Base-by-base conservation (phyloP, 2,797 vertebrate species). In the Trichosurus vulpecula region DNA sequence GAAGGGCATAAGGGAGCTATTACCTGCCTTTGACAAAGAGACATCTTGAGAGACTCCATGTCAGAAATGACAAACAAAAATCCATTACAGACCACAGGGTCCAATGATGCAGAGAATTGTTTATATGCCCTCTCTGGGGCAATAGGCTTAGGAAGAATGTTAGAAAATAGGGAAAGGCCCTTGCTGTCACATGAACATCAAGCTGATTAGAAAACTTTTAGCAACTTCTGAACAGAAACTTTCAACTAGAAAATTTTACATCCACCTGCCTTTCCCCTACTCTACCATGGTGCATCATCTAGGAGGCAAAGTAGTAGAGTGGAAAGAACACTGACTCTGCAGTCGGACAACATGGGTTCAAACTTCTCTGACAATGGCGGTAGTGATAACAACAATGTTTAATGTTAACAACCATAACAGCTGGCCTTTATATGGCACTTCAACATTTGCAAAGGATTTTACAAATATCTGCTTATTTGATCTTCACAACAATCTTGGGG, bases 41-140 rank as follows among this genome's bases (percentile, higher is more conserved):
- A 90, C 51, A 52, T 90, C 52, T 90, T 90, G 29, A 90, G 29
- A 53, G 52, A 51, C 41, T 90, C 29, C 25, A 27, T 90, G 87
- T 90, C 87, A 90, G 61, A 90, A 90, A 52, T 13, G 29, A 90
- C 52, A 90, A 90, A 90, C 35, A 90, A 90, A 90, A 90, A 90
- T 35, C 51, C 53, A n/a, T 90, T 54, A 52, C 29, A 6, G 12
- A 52, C 29, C 52, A 54, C 16, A 54, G 8, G 52, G 35, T 54
- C 53, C 29, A 16, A 16, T 31, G 53, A 90, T 54, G 52, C 29
- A 6, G 53, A 90, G 52, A 90, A 90, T 9, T 54, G 90, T 54
- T 90, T 90, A 52, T 0, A 35, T 35, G 52, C 12, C 12, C 52
- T 90, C 51, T 90, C 16, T 35, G 90, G 29, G 90, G 52, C 16